Percentiles rank a stretch among this genome's conserved stretches.
These are phyloP conservation scores for Tinea pellionella DNA, from an alignment of 2,888 invertebrate genomes.

Conservation along the genomic window DNA sequence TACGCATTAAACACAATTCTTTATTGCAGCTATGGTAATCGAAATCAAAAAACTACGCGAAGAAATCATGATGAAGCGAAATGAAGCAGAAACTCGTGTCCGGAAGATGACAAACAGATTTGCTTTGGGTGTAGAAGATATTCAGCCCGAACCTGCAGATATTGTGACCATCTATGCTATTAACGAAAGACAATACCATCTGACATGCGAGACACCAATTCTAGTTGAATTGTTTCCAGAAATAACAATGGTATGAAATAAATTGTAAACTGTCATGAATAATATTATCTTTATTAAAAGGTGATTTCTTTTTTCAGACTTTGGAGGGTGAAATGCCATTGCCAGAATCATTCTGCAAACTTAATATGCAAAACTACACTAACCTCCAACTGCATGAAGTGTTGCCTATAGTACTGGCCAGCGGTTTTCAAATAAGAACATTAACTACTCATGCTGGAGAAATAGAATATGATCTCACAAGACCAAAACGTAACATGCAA, in stretches of 20 bases:
- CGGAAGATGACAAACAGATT: not conserved
- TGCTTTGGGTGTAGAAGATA: not conserved
- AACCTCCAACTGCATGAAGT: conserved; percentile 3
- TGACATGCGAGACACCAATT: not conserved
- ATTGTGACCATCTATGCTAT: not conserved
- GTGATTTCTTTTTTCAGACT: not conserved
- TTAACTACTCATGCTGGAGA: not conserved
- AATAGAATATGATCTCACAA: conserved; percentile 2
- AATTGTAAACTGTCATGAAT: not conserved
- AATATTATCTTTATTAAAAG: not conserved
- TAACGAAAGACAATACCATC: not conserved
- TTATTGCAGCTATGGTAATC: not conserved
- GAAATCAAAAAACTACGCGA: not conserved
- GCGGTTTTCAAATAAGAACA: not conserved
- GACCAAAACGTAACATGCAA: not conserved
- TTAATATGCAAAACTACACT: not conserved
- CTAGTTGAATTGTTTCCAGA: not conserved
- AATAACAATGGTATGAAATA: not conserved
- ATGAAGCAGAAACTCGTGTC: not conserved
- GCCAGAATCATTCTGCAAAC: not conserved
- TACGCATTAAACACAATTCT: not conserved
- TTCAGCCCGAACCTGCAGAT: not conserved
- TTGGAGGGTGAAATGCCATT: not conserved
- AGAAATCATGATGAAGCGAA: not conserved
- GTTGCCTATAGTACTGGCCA: not conserved